These are phyloP conservation scores for Canis aureus DNA, from an alignment of 2,113 vertebrate genomes.

Conservation along the genomic window DNA sequence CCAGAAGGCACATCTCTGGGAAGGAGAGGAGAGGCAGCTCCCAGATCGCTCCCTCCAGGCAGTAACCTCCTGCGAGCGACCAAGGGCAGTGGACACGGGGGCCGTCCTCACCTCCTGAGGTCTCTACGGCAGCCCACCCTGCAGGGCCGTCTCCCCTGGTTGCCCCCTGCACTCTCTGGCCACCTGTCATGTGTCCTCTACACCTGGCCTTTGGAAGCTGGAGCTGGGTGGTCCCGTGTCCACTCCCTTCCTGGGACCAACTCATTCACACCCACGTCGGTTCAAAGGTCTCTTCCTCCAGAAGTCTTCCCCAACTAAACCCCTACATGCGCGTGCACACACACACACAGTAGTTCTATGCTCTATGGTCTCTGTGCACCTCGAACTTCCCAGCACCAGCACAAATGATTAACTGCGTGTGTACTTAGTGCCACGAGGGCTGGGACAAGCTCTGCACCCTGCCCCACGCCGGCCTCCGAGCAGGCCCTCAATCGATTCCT, in stretches of 20 bases:
- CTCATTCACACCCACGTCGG: not conserved
- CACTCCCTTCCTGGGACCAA: not conserved
- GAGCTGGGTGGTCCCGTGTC: not conserved
- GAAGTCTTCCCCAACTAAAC: not conserved
- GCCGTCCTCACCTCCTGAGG: not conserved
- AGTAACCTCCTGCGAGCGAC: not conserved
- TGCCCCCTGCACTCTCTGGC: not conserved
- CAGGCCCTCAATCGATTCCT: not conserved
- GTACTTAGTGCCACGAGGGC: not conserved
- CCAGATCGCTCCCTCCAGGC: too few relatives aligned
- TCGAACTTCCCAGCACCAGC: not conserved
- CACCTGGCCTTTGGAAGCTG: not conserved
- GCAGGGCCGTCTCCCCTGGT: not conserved
- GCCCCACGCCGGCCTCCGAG: fast-evolving
- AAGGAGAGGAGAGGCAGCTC: not conserved
- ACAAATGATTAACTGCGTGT: not conserved
- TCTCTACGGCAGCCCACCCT: not conserved
- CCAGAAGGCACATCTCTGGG: too few relatives aligned
- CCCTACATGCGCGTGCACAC: not conserved
- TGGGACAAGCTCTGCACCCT: not conserved
- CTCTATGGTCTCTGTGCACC: not conserved
- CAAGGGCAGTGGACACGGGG: not conserved
- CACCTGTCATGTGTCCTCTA: not conserved
- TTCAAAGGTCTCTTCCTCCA: not conserved
- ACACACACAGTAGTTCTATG: too few relatives aligned